Evolutionary conservation across 2,113 vertebrate genomes (phyloP).

Genomic region (Gymnocephalus cernua): DNA sequence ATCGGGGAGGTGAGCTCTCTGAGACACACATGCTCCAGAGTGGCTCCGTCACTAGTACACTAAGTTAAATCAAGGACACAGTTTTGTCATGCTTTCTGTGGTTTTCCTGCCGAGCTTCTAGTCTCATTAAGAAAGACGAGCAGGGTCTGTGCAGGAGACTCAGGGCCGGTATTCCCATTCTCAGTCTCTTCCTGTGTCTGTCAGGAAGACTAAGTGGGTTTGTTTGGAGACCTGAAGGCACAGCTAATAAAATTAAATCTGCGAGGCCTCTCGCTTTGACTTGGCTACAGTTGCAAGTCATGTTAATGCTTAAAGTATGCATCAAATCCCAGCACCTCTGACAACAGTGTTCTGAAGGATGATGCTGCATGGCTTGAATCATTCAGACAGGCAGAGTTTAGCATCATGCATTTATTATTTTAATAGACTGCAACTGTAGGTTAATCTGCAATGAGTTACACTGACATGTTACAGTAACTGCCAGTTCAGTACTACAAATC

Average conservation of each 20-base stretch:
- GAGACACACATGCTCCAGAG: conserved; percentile 13
- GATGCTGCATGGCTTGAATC: conserved; percentile 33
- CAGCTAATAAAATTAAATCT: conserved; percentile 54
- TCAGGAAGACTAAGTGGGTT: conserved; percentile 61
- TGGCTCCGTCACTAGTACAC: not conserved
- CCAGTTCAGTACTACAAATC: conserved; percentile 53
- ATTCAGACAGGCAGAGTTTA: conserved; percentile 51
- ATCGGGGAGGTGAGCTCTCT: not conserved
- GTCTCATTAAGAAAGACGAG: conserved; percentile 28
- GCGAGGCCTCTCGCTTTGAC: conserved; percentile 42
- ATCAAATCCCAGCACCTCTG: conserved; percentile 52
- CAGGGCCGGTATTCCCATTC: conserved; percentile 47
- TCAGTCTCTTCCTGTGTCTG: conserved; percentile 48
- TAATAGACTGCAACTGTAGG: conserved; percentile 51
- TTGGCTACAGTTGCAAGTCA: conserved; percentile 47
- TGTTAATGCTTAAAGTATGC: conserved; percentile 41
- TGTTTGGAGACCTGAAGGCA: conserved; percentile 62
- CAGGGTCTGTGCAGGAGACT: conserved; percentile 39
- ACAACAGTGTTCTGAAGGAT: conserved; percentile 37
- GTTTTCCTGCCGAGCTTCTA: conserved; percentile 18
- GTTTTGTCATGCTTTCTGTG: conserved; percentile 4
- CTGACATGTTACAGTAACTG: conserved; percentile 34
- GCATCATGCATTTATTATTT: conserved; percentile 54
- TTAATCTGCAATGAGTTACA: conserved; percentile 41
- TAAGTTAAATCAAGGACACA: conserved; percentile 7